Conservation (phyloP, 2,797 vertebrate genomes). For the Pteropus rufus region DNA sequence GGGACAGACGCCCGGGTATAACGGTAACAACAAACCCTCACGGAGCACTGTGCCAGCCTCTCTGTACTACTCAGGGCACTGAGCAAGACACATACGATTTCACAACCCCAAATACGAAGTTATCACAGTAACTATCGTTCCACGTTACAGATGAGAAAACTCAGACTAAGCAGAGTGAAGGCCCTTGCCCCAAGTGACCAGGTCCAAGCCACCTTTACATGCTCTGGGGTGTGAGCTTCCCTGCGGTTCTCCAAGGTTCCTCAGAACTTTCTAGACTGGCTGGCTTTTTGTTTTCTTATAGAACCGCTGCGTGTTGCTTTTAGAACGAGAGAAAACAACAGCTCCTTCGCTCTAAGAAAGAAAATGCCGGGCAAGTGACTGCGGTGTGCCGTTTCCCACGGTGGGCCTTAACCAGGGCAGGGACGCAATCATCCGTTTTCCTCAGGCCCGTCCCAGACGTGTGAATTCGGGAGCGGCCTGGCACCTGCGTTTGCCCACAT, state of each 20-base stretch:
- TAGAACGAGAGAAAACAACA: not conserved
- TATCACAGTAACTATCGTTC: fast-evolving
- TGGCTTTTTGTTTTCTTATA: not conserved
- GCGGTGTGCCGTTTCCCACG: no score
- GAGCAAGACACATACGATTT: no score
- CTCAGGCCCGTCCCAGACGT: not conserved
- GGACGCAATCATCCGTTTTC: not conserved
- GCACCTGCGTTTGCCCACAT: not conserved
- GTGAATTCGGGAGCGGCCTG: not conserved
- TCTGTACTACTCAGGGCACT: fast-evolving
- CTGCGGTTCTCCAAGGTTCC: not conserved
- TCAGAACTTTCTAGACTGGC: not conserved
- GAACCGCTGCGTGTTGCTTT: not conserved
- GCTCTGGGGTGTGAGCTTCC: not conserved
- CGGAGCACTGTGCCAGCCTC: fast-evolving
- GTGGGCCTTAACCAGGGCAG: not conserved
- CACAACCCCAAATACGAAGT: not conserved
- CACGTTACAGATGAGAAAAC: not conserved
- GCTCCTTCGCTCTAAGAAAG: not conserved
- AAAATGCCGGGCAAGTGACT: not conserved
- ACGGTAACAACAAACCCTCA: no score
- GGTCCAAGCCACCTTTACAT: not conserved
- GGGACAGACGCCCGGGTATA: fast-evolving
- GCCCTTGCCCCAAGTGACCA: not conserved
- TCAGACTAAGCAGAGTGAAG: no score